Conservation (phyloP, 2,113 vertebrate genomes). For the Podarcis muralis region DNA sequence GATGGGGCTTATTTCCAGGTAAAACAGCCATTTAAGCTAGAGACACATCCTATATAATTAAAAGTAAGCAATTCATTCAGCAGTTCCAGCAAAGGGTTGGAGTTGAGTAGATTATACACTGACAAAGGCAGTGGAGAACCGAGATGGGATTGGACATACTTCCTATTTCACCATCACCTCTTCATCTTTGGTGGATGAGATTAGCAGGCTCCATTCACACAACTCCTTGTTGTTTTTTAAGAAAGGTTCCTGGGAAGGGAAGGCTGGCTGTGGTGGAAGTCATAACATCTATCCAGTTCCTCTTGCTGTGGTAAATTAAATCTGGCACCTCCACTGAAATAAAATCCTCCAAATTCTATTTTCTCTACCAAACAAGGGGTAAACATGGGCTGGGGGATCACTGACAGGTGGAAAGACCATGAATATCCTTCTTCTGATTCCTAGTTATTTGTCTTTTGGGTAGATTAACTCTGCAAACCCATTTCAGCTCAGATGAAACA, state of each 20-base stretch:
- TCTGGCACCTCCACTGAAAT: neutral
- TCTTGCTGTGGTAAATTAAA: neutral
- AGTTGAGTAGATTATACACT: neutral
- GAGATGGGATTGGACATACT: too few relatives aligned
- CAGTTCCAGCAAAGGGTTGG: neutral
- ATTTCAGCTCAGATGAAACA: neutral
- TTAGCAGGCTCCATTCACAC: neutral
- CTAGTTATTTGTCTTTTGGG: neutral
- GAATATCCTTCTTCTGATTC: neutral
- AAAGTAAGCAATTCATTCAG: neutral
- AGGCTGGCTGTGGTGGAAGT: too few relatives aligned
- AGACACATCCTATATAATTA: neutral
- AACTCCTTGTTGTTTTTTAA: neutral
- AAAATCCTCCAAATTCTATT: neutral
- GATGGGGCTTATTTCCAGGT: neutral
- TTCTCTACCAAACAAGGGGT: neutral
- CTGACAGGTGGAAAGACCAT: too few relatives aligned
- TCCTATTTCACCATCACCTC: too few relatives aligned
- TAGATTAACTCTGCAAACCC: neutral
- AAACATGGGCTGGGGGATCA: neutral
- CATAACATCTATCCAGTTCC: neutral
- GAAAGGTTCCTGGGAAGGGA: too few relatives aligned
- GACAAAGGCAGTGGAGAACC: neutral
- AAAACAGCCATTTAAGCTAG: neutral
- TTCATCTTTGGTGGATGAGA: neutral